phyloP scores from a whole-genome alignment of 1,140 invertebrate species.

The Aphidius gifuensis region DNA sequence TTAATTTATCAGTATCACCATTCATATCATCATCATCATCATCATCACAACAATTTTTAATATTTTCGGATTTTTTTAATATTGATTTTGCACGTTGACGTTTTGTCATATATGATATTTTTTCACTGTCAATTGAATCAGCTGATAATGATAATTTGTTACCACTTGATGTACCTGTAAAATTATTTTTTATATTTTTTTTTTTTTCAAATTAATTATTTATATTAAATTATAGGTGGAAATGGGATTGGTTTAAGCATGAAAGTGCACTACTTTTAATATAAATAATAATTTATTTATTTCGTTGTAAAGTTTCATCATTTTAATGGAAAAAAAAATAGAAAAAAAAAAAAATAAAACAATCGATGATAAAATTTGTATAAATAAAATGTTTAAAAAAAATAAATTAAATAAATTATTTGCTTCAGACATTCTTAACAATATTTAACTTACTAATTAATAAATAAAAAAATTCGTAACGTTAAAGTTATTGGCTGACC shows the following conservation, averaged over 20 bases:
- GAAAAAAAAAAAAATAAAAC: slow-evolving; percentile 9
- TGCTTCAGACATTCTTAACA: no score
- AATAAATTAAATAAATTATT: background rate
- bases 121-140: slow-evolving; percentile 66
- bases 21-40: slow-evolving; percentile 34
- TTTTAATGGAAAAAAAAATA: no score
- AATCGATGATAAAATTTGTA: background rate
- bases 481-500: no score
- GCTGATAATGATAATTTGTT: slow-evolving; percentile 70
- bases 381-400: slow-evolving; percentile 2
- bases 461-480: no score
- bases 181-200: slow-evolving; percentile 2
- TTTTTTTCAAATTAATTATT: no score
- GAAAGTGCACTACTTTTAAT: slow-evolving; percentile 16
- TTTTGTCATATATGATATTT: slow-evolving; percentile 59
- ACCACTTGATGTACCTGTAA: slow-evolving; percentile 59
- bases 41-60: slow-evolving; percentile 48
- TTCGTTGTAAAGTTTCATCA: slow-evolving; percentile 18
- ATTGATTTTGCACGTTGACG: slow-evolving; percentile 67
- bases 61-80: slow-evolving; percentile 71
- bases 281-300: slow-evolving; percentile 5
- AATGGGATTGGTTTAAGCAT: no score
- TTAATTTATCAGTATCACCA: slow-evolving; percentile 76
- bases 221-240: no score
- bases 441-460: no score